Conservation (phyloP, 2,888 invertebrate species). For the Microctonus hyperodae region DNA sequence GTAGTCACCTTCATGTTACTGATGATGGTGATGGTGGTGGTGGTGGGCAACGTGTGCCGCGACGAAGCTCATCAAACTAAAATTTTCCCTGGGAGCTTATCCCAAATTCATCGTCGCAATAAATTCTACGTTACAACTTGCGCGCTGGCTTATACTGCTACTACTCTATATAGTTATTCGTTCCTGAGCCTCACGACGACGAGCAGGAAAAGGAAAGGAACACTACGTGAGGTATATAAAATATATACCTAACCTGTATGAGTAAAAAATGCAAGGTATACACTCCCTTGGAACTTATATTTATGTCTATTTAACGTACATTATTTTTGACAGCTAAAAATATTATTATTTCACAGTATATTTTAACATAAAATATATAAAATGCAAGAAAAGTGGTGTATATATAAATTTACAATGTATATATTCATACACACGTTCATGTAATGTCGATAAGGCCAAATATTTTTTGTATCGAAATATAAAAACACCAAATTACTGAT, state of each 20-base stretch:
- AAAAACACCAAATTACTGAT: constrained; percentile 12
- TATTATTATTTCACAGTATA: neutral
- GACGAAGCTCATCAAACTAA: constrained; percentile 50
- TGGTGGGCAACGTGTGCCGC: constrained; percentile 25
- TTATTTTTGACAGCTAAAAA: neutral
- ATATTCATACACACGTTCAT: too few species aligned
- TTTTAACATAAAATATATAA: neutral
- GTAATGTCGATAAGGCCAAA: neutral
- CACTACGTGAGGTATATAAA: constrained; percentile 1
- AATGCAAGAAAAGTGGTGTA: neutral
- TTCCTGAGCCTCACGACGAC: neutral
- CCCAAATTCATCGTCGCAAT: constrained; percentile 56
- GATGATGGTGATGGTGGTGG: constrained; percentile 17
- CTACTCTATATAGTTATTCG: constrained; percentile 5
- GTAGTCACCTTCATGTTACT: constrained; percentile 4
- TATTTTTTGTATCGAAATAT: neutral
- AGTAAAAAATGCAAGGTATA: neutral
- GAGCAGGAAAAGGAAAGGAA: neutral
- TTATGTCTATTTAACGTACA: neutral
- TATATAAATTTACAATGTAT: neutral
- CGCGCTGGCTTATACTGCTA: constrained; percentile 10
- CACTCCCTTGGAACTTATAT: neutral
- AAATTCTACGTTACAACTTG: constrained; percentile 50
- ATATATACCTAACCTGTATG: neutral
- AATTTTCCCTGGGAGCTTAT: constrained; percentile 52